phyloP scores from a whole-genome alignment of 2,113 vertebrate genomes.

The Anguilla japonica region DNA sequence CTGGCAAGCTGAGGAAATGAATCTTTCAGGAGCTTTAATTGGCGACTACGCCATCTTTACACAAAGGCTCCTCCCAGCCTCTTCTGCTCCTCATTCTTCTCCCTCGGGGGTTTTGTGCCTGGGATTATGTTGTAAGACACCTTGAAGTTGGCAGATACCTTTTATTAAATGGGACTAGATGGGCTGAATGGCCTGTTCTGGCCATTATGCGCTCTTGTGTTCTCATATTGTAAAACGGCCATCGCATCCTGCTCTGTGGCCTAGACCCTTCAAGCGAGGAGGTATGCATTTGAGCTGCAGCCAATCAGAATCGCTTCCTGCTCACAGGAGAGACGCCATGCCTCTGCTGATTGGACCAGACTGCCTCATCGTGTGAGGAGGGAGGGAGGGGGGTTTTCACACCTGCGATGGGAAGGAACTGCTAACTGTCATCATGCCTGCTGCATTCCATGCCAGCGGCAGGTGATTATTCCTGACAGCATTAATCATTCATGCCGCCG shows the following conservation, averaged over 20 bases:
- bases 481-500: not conserved
- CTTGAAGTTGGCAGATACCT: not conserved
- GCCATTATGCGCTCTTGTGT: too few species aligned
- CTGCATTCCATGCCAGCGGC: not conserved
- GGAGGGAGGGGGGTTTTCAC: not conserved
- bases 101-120: not conserved
- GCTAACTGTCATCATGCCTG: not conserved
- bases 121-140: not conserved
- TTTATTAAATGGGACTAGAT: too few species aligned
- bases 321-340: not conserved
- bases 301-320: not conserved
- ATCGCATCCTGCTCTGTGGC: slow-evolving; percentile 9
- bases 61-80: slow-evolving; percentile 5
- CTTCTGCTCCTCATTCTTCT: not conserved
- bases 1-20: slow-evolving; percentile 24
- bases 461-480: not conserved
- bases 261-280: too few species aligned
- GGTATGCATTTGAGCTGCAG: not conserved
- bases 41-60: not conserved
- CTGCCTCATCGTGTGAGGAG: not conserved
- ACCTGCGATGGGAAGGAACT: not conserved
- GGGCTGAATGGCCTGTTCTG: too few species aligned
- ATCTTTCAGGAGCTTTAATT: not conserved
- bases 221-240: not conserved
- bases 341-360: not conserved